These are phyloP conservation scores for Cossypha dichroa DNA, from an alignment of 2,797 vertebrate species.

Conservation along the genomic window DNA sequence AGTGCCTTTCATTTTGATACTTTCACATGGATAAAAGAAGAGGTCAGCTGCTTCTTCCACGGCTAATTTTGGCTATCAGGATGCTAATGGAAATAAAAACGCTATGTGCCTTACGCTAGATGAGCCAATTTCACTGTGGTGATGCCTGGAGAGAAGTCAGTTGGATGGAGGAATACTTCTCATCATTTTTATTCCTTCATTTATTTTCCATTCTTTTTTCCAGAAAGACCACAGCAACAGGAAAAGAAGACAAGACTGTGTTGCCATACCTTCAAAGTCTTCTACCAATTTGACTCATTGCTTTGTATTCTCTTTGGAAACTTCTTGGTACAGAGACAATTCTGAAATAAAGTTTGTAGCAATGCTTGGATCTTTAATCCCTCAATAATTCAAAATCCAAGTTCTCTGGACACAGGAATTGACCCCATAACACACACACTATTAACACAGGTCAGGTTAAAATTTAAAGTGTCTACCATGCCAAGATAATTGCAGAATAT, in stretches of 20 bases:
- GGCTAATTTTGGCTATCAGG: not conserved
- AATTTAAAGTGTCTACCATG: not conserved
- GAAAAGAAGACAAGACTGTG: not conserved
- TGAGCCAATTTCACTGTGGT: not conserved
- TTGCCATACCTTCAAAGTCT: not conserved
- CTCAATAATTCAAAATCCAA: not conserved
- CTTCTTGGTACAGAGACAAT: not conserved
- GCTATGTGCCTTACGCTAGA: not conserved
- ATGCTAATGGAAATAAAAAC: not conserved
- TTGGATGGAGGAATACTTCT: not conserved
- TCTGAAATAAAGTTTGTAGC: not conserved
- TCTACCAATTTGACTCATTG: not conserved
- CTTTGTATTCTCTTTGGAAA: not conserved
- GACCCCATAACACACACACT: rapidly evolving
- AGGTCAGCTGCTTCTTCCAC: not conserved
- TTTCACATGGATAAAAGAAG: not conserved
- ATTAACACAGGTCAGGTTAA: not conserved
- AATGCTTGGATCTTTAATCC: not conserved
- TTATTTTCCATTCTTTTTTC: not conserved
- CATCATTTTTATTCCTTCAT: not conserved
- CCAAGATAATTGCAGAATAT: not conserved
- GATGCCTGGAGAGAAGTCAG: not conserved
- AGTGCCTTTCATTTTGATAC: not conserved
- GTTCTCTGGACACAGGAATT: not conserved
- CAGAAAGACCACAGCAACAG: rapidly evolving